phyloP scores from a whole-genome alignment of 1,140 invertebrate genomes.

The Frieseomelitta varia region DNA sequence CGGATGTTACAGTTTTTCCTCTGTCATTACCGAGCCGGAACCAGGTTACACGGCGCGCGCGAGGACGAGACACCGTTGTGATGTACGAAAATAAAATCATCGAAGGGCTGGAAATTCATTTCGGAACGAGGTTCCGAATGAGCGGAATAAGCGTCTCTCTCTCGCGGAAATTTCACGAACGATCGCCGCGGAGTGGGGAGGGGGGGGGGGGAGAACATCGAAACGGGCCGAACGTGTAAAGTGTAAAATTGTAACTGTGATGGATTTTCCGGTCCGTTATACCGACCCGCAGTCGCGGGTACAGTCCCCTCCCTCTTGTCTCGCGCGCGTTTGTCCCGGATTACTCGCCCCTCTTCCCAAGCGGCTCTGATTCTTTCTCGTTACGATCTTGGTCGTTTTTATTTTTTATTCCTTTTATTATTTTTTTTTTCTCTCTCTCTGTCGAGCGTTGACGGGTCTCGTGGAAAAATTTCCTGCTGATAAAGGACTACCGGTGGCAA shows the following conservation, averaged over 20 bases:
- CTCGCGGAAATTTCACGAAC: not conserved
- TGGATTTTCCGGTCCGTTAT: constrained; percentile 15
- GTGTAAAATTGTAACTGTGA: constrained; percentile 52
- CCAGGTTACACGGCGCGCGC: not conserved
- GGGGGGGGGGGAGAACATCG: not conserved
- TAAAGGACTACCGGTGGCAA: not conserved
- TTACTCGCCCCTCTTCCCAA: not conserved
- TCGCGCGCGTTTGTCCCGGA: not conserved
- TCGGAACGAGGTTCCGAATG: too few species aligned
- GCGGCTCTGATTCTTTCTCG: constrained; percentile 55
- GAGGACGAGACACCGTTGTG: not conserved
- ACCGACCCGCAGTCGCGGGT: constrained; percentile 9
- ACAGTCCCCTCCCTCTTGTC: constrained; percentile 44
- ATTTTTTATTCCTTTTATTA: too few species aligned
- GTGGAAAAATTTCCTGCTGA: not conserved
- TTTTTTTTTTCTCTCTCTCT: constrained; percentile 19
- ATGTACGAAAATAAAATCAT: not conserved
- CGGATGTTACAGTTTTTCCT: not conserved
- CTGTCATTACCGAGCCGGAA: not conserved
- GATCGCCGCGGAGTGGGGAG: not conserved
- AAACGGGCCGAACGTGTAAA: constrained; percentile 35
- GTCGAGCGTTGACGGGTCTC: not conserved
- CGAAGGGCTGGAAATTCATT: too few species aligned
- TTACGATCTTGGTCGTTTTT: constrained; percentile 3
- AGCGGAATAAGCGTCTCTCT: too few species aligned